These are phyloP conservation scores for Epinephelus lanceolatus DNA, from an alignment of 2,113 vertebrate genomes.

Conservation along the genomic window DNA sequence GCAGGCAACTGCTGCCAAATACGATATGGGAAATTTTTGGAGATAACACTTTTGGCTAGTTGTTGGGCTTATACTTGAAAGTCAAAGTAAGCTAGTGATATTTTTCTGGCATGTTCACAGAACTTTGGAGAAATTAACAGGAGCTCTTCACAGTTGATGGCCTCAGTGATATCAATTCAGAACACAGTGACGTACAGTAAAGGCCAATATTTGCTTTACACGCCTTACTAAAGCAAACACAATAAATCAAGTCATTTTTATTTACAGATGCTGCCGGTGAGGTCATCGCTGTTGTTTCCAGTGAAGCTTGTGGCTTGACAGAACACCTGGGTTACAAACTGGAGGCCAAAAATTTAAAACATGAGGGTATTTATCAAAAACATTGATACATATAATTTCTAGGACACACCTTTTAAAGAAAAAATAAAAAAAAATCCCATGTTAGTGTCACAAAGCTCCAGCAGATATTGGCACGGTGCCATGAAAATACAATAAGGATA, in stretches of 20 bases:
- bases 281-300: background rate
- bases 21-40: conserved; percentile 25
- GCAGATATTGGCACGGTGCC: too few species aligned
- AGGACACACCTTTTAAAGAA: too few species aligned
- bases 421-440: too few species aligned
- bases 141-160: background rate
- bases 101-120: background rate
- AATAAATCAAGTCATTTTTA: background rate
- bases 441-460: too few species aligned
- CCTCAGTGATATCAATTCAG: background rate
- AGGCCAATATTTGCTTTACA: background rate
- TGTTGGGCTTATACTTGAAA: conserved; percentile 33
- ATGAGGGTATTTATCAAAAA: background rate
- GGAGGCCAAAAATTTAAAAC: background rate
- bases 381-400: too few species aligned
- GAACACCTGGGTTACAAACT: background rate
- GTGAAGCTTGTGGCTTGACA: background rate
- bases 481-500: too few species aligned
- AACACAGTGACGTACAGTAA: background rate
- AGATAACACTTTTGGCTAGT: conserved; percentile 45
- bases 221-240: background rate
- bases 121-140: conserved; percentile 14
- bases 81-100: conserved; percentile 16
- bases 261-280: background rate
- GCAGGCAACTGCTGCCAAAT: conserved; percentile 50